Evolutionary conservation across 2,888 invertebrate genomes (phyloP).

Genomic region (Alentia gelatinosa): DNA sequence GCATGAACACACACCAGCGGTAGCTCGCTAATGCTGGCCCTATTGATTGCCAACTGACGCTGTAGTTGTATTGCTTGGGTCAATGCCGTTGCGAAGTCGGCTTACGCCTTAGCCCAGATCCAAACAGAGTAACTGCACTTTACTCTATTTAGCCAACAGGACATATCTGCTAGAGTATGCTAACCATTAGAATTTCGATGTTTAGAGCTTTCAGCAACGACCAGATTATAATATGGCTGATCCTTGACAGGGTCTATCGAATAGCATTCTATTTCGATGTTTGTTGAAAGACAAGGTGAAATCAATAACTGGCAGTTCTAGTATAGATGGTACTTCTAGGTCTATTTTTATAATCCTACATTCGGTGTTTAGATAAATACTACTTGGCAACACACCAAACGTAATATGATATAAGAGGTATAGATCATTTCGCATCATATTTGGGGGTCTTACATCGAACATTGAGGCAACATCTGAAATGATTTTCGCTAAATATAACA

Average conservation of each 20-base stretch:
- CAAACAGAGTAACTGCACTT: conserved; percentile 10
- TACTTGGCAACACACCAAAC: too few relatives aligned
- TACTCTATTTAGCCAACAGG: conserved; percentile 8
- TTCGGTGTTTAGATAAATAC: not conserved
- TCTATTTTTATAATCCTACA: not conserved
- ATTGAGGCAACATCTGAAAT: too few relatives aligned
- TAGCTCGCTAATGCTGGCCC: not conserved
- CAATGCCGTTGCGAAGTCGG: conserved; percentile 26
- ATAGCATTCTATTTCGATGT: not conserved
- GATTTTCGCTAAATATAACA: too few relatives aligned
- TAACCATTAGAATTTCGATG: not conserved
- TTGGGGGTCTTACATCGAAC: too few relatives aligned
- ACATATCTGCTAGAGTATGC: not conserved
- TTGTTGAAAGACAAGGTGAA: not conserved
- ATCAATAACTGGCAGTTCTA: not conserved
- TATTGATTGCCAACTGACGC: conserved; percentile 36
- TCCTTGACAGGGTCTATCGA: not conserved
- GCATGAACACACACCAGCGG: not conserved
- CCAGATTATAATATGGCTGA: not conserved
- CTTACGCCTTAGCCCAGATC: not conserved
- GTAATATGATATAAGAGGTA: too few relatives aligned
- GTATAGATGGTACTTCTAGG: not conserved
- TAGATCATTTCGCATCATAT: too few relatives aligned
- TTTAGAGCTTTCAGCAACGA: not conserved
- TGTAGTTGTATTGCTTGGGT: not conserved